Conservation (phyloP, 2,797 vertebrate genomes). For the Mormyrus proboscirostris region DNA sequence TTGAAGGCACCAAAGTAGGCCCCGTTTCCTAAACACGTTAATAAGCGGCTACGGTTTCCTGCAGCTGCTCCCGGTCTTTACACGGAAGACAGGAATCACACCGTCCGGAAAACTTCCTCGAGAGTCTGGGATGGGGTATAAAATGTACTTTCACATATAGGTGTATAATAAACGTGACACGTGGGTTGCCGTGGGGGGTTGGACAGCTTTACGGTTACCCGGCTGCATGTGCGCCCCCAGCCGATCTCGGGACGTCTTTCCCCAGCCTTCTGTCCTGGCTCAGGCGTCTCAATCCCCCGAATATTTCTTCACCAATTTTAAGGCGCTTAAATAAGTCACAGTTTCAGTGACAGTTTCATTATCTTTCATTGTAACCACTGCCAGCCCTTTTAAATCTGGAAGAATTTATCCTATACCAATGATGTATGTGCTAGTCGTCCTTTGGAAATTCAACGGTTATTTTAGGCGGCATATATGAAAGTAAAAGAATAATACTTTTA, state of each 20-base stretch:
- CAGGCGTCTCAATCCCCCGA: not conserved
- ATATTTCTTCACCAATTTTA: not conserved
- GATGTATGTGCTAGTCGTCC: slow-evolving; percentile 20
- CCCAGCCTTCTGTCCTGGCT: not conserved
- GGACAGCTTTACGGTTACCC: not conserved
- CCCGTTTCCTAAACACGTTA: not conserved
- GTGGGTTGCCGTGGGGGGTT: not conserved
- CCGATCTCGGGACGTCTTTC: not conserved
- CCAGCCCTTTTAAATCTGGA: not conserved
- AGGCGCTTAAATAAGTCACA: not conserved
- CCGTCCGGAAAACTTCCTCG: not conserved
- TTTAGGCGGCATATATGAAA: slow-evolving; percentile 32
- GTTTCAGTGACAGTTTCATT: slow-evolving; percentile 25
- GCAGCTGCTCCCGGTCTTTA: slow-evolving; percentile 13
- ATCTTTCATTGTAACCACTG: slow-evolving; percentile 19
- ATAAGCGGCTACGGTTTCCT: not conserved
- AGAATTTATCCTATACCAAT: slow-evolving; percentile 2
- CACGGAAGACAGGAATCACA: not conserved
- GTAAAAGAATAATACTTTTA: slow-evolving; percentile 28
- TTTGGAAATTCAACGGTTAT: slow-evolving; percentile 48
- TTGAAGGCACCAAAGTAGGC: not conserved
- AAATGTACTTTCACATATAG: not conserved
- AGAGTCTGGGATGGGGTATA: not conserved
- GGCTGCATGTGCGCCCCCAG: not conserved
- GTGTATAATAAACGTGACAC: not conserved